Percentiles rank a stretch among this genome's conserved stretches.
Evolutionary conservation across 64 coral and sea anemone genomes (phyloP).

Genomic region (Pocillopora damicornis): DNA sequence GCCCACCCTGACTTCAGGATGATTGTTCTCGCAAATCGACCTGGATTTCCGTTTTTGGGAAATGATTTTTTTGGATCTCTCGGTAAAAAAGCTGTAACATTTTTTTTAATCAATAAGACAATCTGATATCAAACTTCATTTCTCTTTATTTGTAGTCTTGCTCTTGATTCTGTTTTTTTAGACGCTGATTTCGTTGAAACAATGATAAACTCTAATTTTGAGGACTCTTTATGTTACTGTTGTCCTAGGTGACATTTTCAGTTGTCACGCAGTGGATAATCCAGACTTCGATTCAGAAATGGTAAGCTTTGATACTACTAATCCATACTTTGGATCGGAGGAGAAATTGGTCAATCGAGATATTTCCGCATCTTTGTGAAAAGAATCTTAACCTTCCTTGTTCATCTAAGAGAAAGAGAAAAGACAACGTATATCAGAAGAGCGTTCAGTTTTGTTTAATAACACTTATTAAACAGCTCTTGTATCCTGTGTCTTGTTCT

Average conservation of each 20-base stretch:
- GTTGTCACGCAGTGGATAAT: constrained; percentile 96
- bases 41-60: constrained; percentile 96
- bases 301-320: constrained; percentile 45
- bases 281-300: constrained; percentile 97
- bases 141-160: background rate
- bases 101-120: background rate
- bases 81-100: constrained; percentile 42
- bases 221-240: background rate
- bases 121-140: background rate
- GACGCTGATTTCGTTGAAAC: background rate
- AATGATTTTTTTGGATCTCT: constrained; percentile 97
- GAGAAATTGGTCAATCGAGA: too few species aligned
- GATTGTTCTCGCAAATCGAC: constrained; percentile 94
- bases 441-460: background rate
- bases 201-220: background rate
- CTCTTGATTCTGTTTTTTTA: background rate
- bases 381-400: too few species aligned
- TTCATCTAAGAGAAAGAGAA: too few species aligned
- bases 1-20: constrained; percentile 88
- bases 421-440: too few species aligned
- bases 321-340: background rate
- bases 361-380: too few species aligned
- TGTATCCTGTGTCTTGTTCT: background rate
- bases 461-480: background rate
- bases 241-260: constrained; percentile 85